Percentiles rank a stretch among this genome's conserved stretches.
These are phyloP conservation scores for Spongilla lacustris DNA, from an alignment of 37 sponge, comb jelly and placozoan species.

Conservation along the genomic window DNA sequence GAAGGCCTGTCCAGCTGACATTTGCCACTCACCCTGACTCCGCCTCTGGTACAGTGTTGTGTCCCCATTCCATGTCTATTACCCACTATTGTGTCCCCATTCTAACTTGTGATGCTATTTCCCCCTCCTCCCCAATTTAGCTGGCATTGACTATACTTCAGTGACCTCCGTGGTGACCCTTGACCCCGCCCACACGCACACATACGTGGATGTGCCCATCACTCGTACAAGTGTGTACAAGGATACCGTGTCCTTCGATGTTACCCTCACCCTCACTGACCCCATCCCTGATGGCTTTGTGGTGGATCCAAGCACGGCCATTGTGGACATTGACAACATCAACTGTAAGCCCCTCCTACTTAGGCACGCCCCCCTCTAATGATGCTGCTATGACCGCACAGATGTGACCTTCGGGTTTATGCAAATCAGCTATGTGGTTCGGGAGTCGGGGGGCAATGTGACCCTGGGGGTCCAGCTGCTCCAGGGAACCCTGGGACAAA, in stretches of 20 bases:
- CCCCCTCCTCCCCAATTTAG: neutral
- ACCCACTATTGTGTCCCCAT: no score
- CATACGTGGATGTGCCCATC: neutral
- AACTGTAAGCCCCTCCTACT: neutral
- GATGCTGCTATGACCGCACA: neutral
- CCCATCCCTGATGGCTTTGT: neutral
- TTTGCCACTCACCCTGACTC: neutral
- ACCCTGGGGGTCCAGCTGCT: neutral
- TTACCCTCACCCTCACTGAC: neutral
- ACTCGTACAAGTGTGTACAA: neutral
- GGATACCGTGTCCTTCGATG: neutral
- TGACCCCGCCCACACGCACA: neutral
- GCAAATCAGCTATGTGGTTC: neutral
- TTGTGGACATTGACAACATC: neutral
- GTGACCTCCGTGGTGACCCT: neutral
- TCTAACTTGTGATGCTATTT: neutral
- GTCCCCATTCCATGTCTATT: no score
- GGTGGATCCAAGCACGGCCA: neutral
- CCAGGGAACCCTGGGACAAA: neutral
- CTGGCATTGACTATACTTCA: neutral
- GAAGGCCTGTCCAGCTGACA: neutral
- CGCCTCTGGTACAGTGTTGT: neutral
- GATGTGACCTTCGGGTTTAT: neutral
- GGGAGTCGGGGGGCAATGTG: neutral
- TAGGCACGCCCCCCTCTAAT: neutral